Base-by-base conservation (phyloP, 2,797 vertebrate genomes). In the Heterohyrax brucei region DNA sequence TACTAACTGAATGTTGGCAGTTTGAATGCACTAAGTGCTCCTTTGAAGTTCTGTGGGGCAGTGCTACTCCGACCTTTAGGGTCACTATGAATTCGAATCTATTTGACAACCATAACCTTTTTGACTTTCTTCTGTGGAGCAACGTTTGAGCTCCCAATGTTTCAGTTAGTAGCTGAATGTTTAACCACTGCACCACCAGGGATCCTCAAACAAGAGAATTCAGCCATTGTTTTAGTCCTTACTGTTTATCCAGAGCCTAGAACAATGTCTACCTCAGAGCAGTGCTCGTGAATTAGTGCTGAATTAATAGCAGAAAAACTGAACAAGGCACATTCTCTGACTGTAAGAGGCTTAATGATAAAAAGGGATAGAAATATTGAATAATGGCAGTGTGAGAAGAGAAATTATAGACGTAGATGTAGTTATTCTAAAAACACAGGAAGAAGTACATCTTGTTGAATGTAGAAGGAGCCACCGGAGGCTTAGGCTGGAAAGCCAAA, bases 371-470 rank as follows among this genome's bases (percentile, higher is more conserved):
- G 50, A 95, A 73, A 50, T 66, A 72, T 21, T 81, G 73, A 79
- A 83, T 1, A 56, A 77, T 72, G 78, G 48, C 0, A 61, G 7
- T n/a, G 5, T 21, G 59, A 84, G 24, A 64, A 66, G 18, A 81
- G 16, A 0, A 77, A 59, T 62, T 33, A 5, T 4, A 78, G 8
- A 78, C 22, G 28, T 81, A 93, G 22, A 10, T 76, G 39, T 50
- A 93, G 50, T 92, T 76, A 91, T 10, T 77, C 92, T 87, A 22
- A n/a, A 94, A 70, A n/a, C 76, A 64, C 4, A 21, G 5, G 16
- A 79, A 73, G 75, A 64, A 39, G 22, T 2, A 72, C 1, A 68
- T 28, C 2, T 64, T 50, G 46, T 10, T 85, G 14, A 77, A 73
- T 39, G 30, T 81, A n/a, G 3, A 44, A 33, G 28, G 70, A 93